These are phyloP conservation scores for Hipposideros armiger DNA, from an alignment of 2,113 vertebrate genomes.

Conservation along the genomic window DNA sequence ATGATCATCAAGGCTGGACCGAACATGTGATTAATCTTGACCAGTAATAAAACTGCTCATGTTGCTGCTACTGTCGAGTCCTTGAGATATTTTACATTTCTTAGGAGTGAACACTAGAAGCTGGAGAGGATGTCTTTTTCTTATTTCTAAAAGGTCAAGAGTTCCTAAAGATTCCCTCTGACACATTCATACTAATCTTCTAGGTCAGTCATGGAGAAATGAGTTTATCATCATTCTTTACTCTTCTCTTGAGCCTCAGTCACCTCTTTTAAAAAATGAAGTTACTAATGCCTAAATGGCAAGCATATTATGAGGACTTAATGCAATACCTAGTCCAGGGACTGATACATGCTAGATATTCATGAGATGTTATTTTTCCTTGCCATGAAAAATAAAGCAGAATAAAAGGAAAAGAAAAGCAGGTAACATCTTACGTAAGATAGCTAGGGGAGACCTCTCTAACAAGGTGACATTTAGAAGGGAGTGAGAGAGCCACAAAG, in stretches of 20 bases:
- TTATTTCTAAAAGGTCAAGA: conserved; percentile 41
- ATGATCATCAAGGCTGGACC: neutral
- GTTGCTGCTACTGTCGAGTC: neutral
- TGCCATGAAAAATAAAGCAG: neutral
- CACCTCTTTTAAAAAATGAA: conserved; percentile 48
- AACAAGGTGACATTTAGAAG: conserved; percentile 5
- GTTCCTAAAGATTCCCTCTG: conserved; percentile 42
- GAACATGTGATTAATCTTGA: neutral
- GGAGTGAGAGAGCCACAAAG: neutral
- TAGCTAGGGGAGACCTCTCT: conserved; percentile 16
- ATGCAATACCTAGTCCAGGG: conserved; percentile 7
- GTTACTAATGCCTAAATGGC: neutral
- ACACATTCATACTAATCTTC: neutral
- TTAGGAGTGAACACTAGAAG: conserved; percentile 4
- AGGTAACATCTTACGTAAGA: neutral
- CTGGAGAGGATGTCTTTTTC: conserved; percentile 38
- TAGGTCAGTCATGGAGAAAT: neutral
- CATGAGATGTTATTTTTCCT: conserved; percentile 12
- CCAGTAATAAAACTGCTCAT: neutral
- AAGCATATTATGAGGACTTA: conserved; percentile 19
- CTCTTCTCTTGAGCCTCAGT: neutral
- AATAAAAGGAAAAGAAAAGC: neutral
- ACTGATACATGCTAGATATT: neutral
- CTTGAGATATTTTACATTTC: conserved; percentile 59
- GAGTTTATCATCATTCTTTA: conserved; percentile 21